Conservation (phyloP, 1,140 invertebrate species). For the Periplaneta americana region DNA sequence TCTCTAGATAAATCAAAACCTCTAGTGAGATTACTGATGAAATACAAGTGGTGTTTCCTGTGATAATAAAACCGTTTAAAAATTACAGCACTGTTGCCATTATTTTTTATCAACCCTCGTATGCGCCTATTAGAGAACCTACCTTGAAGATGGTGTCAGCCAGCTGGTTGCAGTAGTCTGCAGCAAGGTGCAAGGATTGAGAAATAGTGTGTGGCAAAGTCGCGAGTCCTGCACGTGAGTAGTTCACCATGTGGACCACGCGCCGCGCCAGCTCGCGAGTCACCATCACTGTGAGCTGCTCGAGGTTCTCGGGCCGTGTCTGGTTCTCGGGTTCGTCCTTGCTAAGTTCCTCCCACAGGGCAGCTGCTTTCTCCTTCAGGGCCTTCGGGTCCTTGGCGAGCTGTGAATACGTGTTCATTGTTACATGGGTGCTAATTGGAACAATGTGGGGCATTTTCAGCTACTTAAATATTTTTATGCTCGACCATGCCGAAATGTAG, state of each 20-base stretch:
- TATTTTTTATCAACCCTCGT: no score
- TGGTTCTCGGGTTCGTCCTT: conserved; percentile 77
- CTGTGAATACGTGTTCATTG: no score
- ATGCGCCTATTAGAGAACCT: no score
- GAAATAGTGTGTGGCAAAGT: not conserved
- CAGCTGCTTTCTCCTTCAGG: conserved; percentile 64
- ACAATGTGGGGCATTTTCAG: no score
- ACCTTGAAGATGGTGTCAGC: conserved; percentile 3
- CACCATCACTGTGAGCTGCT: conserved; percentile 66
- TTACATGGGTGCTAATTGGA: no score
- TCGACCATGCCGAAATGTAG: no score
- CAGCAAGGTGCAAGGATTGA: not conserved
- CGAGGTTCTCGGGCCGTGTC: conserved; percentile 64
- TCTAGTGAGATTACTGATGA: no score
- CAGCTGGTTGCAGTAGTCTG: not conserved
- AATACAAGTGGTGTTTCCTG: no score
- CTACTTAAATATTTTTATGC: no score
- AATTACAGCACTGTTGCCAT: no score
- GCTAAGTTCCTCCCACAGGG: conserved; percentile 62
- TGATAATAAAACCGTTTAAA: no score
- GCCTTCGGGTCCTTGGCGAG: conserved; percentile 67
- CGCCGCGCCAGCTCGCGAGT: conserved; percentile 65
- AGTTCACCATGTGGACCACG: conserved; percentile 70
- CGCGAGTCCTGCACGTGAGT: conserved; percentile 32
- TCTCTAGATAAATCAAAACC: no score